Conservation (phyloP, 2,888 invertebrate species). For the Melangyna quadrimaculata region DNA sequence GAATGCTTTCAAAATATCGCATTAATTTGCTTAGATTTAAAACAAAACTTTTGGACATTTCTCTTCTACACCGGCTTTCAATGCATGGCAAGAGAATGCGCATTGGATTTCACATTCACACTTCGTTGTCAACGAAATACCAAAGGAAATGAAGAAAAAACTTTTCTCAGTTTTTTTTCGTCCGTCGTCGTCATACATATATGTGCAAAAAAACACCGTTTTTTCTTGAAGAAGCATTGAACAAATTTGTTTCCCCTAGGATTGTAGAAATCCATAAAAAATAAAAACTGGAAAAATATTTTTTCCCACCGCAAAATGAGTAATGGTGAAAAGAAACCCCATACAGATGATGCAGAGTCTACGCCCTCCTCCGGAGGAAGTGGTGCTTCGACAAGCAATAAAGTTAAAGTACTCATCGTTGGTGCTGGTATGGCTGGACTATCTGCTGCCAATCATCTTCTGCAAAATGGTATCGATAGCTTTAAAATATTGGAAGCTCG, state of each 20-base stretch:
- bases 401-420: slow-evolving; percentile 89
- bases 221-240: not conserved
- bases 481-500: slow-evolving; percentile 91
- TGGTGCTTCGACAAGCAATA: slow-evolving; percentile 73
- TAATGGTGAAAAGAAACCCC: slow-evolving; percentile 73
- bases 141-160: slow-evolving; percentile 14
- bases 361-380: slow-evolving; percentile 75
- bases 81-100: slow-evolving; percentile 14
- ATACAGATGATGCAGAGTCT: slow-evolving; percentile 64
- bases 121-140: not conserved
- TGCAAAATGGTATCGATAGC: slow-evolving; percentile 90
- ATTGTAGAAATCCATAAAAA: not conserved
- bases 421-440: slow-evolving; percentile 92
- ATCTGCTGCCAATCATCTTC: slow-evolving; percentile 90
- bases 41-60: slow-evolving; percentile 19
- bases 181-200: not conserved
- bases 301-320: slow-evolving; percentile 28
- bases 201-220: not conserved
- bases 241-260: not conserved
- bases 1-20: not conserved
- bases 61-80: not conserved
- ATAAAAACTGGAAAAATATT: not conserved
- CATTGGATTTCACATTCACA: not conserved
- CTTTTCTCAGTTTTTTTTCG: slow-evolving; percentile 21
- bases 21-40: not conserved